phyloP scores from a whole-genome alignment of 2,888 invertebrate species.

The Polietes domitor region DNA sequence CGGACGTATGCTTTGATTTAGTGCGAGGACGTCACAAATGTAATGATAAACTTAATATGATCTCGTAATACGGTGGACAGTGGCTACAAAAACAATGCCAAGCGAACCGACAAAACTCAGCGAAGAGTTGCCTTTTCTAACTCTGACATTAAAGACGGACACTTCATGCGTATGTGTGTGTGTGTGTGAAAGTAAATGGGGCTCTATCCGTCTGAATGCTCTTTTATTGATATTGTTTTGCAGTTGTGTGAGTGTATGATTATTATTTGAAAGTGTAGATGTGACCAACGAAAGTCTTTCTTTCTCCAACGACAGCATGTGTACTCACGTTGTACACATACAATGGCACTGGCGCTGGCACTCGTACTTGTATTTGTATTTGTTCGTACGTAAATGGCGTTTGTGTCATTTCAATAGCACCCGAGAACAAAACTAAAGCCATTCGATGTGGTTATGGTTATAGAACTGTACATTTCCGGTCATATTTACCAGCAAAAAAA shows the following conservation, averaged over 20 bases:
- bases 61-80: neutral
- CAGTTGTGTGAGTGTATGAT: conserved; percentile 7
- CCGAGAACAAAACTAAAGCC: conserved; percentile 18
- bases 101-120: conserved; percentile 22
- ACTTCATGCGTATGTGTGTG: neutral
- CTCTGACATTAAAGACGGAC: neutral
- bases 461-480: conserved; percentile 28
- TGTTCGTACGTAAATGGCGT: neutral
- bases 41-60: too few relatives aligned
- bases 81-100: conserved; percentile 2
- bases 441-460: conserved; percentile 20
- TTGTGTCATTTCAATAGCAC: conserved; percentile 18
- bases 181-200: neutral
- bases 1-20: too few relatives aligned
- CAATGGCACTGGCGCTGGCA: neutral
- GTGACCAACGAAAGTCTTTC: neutral
- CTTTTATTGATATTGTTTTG: conserved; percentile 21
- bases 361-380: neutral
- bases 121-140: conserved; percentile 23
- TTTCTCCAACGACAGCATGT: neutral
- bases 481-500: conserved; percentile 4
- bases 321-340: neutral
- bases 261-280: conserved; percentile 2
- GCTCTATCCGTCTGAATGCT: neutral
- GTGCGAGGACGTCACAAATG: too few relatives aligned